Percentiles rank a stretch among this genome's conserved stretches.
Conservation (phyloP, 2,888 invertebrate genomes). For the Thyatira batis region DNA sequence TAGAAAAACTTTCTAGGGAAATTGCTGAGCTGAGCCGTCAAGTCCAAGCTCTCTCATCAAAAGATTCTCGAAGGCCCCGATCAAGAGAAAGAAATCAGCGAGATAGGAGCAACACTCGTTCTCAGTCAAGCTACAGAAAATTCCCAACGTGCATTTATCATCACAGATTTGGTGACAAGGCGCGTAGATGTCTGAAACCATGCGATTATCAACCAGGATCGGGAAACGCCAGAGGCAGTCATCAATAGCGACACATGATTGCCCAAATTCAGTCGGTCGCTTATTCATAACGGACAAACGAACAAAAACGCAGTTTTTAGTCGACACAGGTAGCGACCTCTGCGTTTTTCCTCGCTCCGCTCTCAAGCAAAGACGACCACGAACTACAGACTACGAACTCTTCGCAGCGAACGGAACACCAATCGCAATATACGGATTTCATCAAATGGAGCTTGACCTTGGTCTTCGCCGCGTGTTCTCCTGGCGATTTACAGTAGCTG, state of each 20-base stretch:
- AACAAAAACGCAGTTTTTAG: constrained; percentile 14
- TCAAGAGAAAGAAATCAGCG: too few relatives aligned
- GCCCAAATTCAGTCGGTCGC: constrained; percentile 13
- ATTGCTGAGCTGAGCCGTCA: background rate
- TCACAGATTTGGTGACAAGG: background rate
- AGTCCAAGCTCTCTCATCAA: background rate
- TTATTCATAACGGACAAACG: constrained; percentile 14
- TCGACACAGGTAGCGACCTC: too few relatives aligned
- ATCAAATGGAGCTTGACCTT: constrained; percentile 32
- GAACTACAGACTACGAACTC: constrained; percentile 36
- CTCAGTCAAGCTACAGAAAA: too few relatives aligned
- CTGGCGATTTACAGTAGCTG: constrained; percentile 43
- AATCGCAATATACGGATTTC: too few relatives aligned
- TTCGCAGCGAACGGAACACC: constrained; percentile 27
- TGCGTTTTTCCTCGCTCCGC: background rate
- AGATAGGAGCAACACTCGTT: too few relatives aligned
- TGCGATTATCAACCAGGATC: constrained; percentile 9
- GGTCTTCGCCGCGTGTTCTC: constrained; percentile 35
- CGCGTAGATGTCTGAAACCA: constrained; percentile 9
- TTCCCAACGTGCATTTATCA: constrained; percentile 12
- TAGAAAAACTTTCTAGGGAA: background rate
- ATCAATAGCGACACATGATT: constrained; percentile 17
- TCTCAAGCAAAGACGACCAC: constrained; percentile 31
- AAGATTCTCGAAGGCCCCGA: background rate
- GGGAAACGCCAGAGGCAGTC: constrained; percentile 21